phyloP scores from a whole-genome alignment of 2,113 vertebrate genomes.

The Heterochromis multidens region DNA sequence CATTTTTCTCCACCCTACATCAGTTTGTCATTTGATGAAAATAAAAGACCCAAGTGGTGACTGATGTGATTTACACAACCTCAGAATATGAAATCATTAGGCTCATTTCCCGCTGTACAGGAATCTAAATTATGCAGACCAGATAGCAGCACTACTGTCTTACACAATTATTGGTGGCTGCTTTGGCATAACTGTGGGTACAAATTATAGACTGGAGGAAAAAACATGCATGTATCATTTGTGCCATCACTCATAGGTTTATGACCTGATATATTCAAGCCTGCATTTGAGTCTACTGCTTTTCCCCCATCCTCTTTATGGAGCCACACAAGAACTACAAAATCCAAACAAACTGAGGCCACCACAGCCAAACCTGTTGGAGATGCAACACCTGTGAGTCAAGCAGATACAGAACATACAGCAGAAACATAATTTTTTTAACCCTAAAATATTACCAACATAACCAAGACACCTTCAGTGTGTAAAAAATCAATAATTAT shows the following conservation, averaged over 20 bases:
- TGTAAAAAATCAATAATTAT: neutral
- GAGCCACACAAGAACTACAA: slow-evolving; percentile 3
- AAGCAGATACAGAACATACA: neutral
- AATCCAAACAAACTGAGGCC: neutral
- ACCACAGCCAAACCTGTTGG: neutral
- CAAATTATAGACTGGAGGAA: neutral
- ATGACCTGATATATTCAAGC: neutral
- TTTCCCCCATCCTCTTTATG: neutral
- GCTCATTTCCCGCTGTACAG: slow-evolving; percentile 8
- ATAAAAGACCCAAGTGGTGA: slow-evolving; percentile 12
- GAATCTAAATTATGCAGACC: neutral
- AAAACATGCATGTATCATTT: neutral
- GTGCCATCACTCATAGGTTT: slow-evolving; percentile 1
- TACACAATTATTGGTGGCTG: neutral
- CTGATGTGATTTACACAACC: slow-evolving; percentile 44
- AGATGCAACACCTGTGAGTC: neutral
- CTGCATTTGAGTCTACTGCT: neutral
- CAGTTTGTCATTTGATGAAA: slow-evolving; percentile 40
- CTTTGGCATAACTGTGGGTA: slow-evolving; percentile 26
- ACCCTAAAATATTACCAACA: neutral
- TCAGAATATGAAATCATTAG: slow-evolving; percentile 53
- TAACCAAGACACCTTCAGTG: neutral
- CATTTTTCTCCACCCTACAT: slow-evolving; percentile 17
- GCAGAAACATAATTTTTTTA: neutral
- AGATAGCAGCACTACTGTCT: neutral